Base-by-base conservation (phyloP, 2,113 vertebrate species). In the Microcebus tavaratra region DNA sequence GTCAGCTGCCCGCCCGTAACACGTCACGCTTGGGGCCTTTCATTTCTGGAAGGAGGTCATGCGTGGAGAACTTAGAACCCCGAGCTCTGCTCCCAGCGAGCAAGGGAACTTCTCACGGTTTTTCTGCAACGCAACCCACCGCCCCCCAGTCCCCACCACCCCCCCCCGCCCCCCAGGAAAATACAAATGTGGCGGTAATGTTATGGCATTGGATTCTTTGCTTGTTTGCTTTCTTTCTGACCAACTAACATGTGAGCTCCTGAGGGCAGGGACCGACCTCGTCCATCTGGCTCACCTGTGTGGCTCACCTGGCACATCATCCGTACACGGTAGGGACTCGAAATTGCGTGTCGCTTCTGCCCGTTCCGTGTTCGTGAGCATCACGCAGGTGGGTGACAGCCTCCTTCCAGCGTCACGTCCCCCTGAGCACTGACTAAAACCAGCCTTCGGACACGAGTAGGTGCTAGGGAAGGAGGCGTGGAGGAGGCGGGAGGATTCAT, bases 1-100 rank as follows among this genome's bases (percentile, higher is more conserved):
- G 1, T 1, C 48, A 0, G 23, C 17, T 29, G 11, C 50, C 27
- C 31, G 0, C 0, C 11, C 4, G 9, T 5, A 12, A 29, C 0
- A 0, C 1, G 0, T n/a, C 34, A 0, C 4, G 6, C 14, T 12
- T 6, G 21, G 29, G 10, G 0, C 36, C 50, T 34, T 48, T n/a
- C 0, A 11, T 10, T 59, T 63, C n/a, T 12, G 39, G 57, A 83
- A 73, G 48, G 21, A 11, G 31, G 29, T 9, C 12, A 0, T 3
- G 6, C 0, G 1, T 31, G 42, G 10, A 45, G 82, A 29, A 8
- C 23, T 8, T 10, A 73, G 42, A 59, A n/a, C 39, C 17, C 72
- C 31, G 59, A 48, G 55, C 55, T 87, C 61, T 39, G 50, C 18
- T 17, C 2, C 27, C 11, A 27, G 5, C 0, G 42, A 45, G 31